Evolutionary conservation across 2,888 invertebrate species (phyloP), one percentile per base, ranked within the genome.

Genomic region (Mythimna ferrago): DNA sequence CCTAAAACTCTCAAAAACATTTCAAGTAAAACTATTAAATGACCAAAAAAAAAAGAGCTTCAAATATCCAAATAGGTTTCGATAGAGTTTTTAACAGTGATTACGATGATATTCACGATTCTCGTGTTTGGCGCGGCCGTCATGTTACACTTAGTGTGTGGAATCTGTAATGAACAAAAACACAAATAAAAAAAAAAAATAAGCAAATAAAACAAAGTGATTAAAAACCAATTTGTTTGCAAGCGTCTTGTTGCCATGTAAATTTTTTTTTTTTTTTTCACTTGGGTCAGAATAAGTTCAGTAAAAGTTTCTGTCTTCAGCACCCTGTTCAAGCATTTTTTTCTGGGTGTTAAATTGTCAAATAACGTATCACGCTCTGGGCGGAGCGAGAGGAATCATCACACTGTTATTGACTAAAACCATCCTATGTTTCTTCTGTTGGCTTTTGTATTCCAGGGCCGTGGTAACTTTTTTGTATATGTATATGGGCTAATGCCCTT

Each of bases 71-170:
- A 75, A 89, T 90, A 26, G 44, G 19, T 44, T 75, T 85, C 4
- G 16, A 60, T 14, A 19, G 6, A 66, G 44, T 11, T 2, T 35
- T 16, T 63, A 71, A 82, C 21, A 86, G 21, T 82, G 74, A 58
- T 84, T 80, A 35, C 82, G 58, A 35, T 82, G 69, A 21, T 85
- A 78, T 67, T 84, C 63, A 48, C 79, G 84, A 21, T 80, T 70
- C 26, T 80, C 73, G 78, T 89, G 88, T 66, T 80, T 79, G 44
- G 86, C 81, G 61, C 88, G 87, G 51, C 89, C 88, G 57, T 89
- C 81, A 41, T 76, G 77, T 56, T 78, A 78, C 21, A 87, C 87
- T 38, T 73, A 73, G 14, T n/a, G 86, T 83, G 66, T 86, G 73
- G 69, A 86, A 87, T 66, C 88, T 81, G 35, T 58, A 48, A 68